Conservation (phyloP, 1,140 invertebrate species). For the Drosophila neocordata region DNA sequence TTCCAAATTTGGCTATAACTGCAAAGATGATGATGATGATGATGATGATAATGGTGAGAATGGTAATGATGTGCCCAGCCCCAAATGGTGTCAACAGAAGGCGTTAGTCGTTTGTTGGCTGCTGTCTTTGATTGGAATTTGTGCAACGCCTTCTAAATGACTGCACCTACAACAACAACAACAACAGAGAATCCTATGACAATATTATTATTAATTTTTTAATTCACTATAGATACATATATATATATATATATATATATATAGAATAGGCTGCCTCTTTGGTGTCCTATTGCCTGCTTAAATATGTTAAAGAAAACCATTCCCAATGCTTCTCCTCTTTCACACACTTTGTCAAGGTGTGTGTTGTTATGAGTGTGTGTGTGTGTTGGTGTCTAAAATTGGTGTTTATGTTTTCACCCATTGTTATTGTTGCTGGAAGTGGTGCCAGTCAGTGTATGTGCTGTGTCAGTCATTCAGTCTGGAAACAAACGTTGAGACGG, state of each 20-base stretch:
- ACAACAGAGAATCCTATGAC: slow-evolving; percentile 7
- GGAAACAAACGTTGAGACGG: slow-evolving; percentile 37
- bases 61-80: slow-evolving; percentile 21
- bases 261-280: background rate
- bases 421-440: slow-evolving; percentile 21
- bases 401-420: slow-evolving; percentile 3
- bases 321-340: background rate
- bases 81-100: slow-evolving; percentile 13
- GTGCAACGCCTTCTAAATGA: slow-evolving; percentile 22
- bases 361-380: background rate
- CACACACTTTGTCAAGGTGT: background rate
- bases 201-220: background rate
- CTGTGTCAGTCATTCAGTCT: slow-evolving; percentile 45
- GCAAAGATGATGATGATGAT: slow-evolving; percentile 46
- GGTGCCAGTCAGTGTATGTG: slow-evolving; percentile 11
- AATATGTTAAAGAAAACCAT: too few relatives aligned
- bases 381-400: slow-evolving; percentile 20
- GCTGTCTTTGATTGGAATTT: slow-evolving; percentile 62
- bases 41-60: slow-evolving; percentile 12
- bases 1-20: slow-evolving; percentile 45
- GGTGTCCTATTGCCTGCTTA: background rate
- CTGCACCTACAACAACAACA: slow-evolving; percentile 42
- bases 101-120: slow-evolving; percentile 22
- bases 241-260: too few relatives aligned
- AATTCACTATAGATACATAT: too few relatives aligned